phyloP scores from a whole-genome alignment of 2,888 invertebrate genomes.

The Spilarctia lutea region DNA sequence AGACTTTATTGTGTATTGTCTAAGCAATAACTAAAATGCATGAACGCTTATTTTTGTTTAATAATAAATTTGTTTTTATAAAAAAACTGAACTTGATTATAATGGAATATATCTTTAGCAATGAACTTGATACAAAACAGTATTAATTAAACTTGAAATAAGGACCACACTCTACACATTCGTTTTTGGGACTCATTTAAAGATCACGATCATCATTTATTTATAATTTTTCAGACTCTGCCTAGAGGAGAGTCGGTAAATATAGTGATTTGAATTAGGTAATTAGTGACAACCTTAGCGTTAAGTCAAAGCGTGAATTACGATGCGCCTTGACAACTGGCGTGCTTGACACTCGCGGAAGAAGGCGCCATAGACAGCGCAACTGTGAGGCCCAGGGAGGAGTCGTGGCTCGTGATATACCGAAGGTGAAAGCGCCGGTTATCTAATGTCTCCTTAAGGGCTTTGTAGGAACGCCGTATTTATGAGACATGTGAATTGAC shows the following conservation, averaged over 20 bases:
- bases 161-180: too few relatives aligned
- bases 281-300: constrained; percentile 25
- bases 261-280: neutral
- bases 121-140: neutral
- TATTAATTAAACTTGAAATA: too few relatives aligned
- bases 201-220: too few relatives aligned
- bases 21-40: neutral
- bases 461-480: constrained; percentile 30
- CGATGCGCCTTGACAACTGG: constrained; percentile 41
- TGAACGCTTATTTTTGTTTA: neutral
- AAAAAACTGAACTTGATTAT: too few relatives aligned
- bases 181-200: neutral
- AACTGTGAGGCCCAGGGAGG: constrained; percentile 22
- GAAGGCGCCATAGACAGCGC: constrained; percentile 39
- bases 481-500: constrained; percentile 7
- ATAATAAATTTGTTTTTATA: too few relatives aligned
- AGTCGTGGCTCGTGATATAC: constrained; percentile 67
- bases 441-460: constrained; percentile 58
- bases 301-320: constrained; percentile 48
- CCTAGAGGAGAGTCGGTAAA: neutral
- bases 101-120: neutral
- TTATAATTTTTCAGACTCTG: too few relatives aligned
- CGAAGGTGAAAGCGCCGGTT: constrained; percentile 70
- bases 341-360: constrained; percentile 43
- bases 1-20: too few relatives aligned